Percentiles rank a stretch among this genome's conserved stretches.
Conservation (phyloP, 2,113 vertebrate species). For the Menura novaehollandiae region DNA sequence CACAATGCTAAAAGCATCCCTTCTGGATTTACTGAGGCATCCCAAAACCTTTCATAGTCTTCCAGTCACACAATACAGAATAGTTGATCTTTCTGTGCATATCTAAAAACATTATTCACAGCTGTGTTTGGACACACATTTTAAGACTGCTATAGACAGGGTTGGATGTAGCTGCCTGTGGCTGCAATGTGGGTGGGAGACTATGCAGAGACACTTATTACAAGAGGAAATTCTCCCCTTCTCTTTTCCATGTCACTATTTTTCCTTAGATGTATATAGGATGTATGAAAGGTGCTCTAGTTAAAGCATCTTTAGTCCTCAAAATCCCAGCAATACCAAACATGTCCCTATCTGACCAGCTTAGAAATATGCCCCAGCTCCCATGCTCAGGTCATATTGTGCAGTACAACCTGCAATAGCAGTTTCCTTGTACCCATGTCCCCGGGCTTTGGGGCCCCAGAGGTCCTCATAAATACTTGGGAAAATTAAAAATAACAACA, state of each 20-base stretch:
- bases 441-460: not conserved
- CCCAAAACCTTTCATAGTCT: constrained; percentile 22
- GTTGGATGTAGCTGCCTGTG: not conserved
- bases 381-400: accelerated
- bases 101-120: constrained; percentile 21
- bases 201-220: not conserved
- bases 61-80: not conserved
- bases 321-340: not conserved
- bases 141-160: not conserved
- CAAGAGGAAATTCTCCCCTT: not conserved
- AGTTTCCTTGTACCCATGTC: not conserved
- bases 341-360: not conserved
- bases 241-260: not conserved
- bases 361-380: not conserved
- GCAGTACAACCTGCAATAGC: not conserved
- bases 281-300: not conserved
- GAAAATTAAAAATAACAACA: not conserved
- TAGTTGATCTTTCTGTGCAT: not conserved
- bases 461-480: not conserved
- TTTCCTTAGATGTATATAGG: not conserved
- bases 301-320: not conserved
- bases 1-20: not conserved
- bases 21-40: not conserved
- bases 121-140: constrained; percentile 22
- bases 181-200: not conserved